phyloP scores from a whole-genome alignment of 92 coral and sea anemone species.

The Desmophyllum pertusum region DNA sequence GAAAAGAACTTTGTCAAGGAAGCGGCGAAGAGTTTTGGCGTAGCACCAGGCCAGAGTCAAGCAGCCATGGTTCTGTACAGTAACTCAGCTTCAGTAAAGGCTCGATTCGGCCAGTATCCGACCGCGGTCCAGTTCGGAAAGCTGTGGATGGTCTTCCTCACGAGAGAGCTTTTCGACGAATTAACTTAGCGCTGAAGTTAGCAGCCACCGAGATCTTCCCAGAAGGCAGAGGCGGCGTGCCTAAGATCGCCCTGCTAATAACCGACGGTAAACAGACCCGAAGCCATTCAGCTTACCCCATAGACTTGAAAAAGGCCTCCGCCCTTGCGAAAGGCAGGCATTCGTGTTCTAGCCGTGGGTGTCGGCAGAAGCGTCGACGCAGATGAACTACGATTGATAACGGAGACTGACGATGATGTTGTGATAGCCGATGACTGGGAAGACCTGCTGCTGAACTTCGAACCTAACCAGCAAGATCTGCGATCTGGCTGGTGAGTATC shows the following conservation, averaged over 20 bases:
- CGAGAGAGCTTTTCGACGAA: background rate
- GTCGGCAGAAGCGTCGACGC: background rate
- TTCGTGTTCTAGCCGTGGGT: background rate
- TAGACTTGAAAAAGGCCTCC: background rate
- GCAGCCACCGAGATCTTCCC: background rate
- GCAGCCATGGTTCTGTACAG: slow-evolving; percentile 16
- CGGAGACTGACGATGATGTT: background rate
- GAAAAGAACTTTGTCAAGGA: background rate
- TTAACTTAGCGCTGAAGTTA: background rate
- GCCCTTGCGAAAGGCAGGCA: background rate
- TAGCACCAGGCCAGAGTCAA: background rate
- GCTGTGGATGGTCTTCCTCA: background rate
- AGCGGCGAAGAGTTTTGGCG: background rate
- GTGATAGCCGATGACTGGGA: background rate
- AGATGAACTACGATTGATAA: background rate
- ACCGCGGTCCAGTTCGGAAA: background rate
- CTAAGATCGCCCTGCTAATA: background rate
- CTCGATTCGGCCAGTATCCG: background rate
- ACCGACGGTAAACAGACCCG: no score
- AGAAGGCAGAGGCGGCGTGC: background rate
- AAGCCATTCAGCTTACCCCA: background rate
- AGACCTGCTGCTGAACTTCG: background rate
- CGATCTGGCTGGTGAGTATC: background rate
- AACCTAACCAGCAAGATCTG: background rate
- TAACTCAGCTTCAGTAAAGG: background rate